Evolutionary conservation across 1,140 invertebrate species (phyloP).

Genomic region (Antheraea pernyi): DNA sequence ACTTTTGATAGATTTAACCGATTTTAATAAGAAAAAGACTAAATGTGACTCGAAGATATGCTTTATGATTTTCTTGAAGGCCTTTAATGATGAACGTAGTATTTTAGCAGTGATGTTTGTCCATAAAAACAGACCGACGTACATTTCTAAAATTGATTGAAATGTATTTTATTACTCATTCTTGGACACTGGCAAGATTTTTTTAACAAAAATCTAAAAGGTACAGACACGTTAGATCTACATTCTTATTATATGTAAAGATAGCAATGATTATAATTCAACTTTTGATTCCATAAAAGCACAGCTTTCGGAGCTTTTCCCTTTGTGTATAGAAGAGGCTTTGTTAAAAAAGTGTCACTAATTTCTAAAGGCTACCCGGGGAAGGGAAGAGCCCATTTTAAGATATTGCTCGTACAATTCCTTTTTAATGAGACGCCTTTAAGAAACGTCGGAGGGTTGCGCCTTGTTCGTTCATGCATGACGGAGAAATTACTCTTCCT

Average conservation of each 20-base stretch:
- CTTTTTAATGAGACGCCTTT: slow-evolving; percentile 9
- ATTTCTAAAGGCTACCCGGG: slow-evolving; percentile 10
- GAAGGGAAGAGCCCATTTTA: slow-evolving; percentile 2
- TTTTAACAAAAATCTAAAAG: too few relatives aligned
- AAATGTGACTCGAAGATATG: too few relatives aligned
- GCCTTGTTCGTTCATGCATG: slow-evolving; percentile 3
- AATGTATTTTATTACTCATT: too few relatives aligned
- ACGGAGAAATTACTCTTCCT: background rate
- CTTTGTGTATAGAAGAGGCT: slow-evolving; percentile 5
- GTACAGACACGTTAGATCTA: background rate
- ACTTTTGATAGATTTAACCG: too few relatives aligned
- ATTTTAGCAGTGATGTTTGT: too few relatives aligned
- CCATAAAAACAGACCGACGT: too few relatives aligned
- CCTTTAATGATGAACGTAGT: too few relatives aligned
- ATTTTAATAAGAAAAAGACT: too few relatives aligned
- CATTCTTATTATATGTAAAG: background rate
- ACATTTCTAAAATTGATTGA: too few relatives aligned
- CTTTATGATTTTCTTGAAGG: too few relatives aligned
- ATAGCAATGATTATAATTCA: background rate
- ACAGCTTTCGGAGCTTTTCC: background rate
- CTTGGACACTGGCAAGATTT: too few relatives aligned
- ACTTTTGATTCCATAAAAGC: slow-evolving; percentile 1
- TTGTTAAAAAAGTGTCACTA: slow-evolving; percentile 13
- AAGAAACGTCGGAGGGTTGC: slow-evolving; percentile 4
- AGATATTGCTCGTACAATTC: slow-evolving; percentile 15